These are phyloP conservation scores for Spongia lamella DNA, from an alignment of 37 sponge, comb jelly and placozoan genomes.

Conservation along the genomic window DNA sequence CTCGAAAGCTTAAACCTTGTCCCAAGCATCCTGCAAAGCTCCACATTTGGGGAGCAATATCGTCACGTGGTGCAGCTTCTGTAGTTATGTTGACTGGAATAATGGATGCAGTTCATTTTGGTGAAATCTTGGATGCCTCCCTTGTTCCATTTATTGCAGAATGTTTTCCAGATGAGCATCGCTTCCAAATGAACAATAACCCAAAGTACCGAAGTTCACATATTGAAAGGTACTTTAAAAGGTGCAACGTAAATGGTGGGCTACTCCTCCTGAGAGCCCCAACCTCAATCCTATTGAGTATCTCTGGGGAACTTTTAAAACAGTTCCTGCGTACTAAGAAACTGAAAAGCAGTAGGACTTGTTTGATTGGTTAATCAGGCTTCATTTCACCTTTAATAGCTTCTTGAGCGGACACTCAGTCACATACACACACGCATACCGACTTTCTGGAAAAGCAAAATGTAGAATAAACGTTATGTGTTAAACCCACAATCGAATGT, in stretches of 20 bases:
- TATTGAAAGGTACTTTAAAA: background rate
- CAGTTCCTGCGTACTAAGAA: background rate
- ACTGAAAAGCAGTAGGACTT: too few species aligned
- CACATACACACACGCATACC: too few species aligned
- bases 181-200: conserved; percentile 33
- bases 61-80: conserved; percentile 19
- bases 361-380: too few species aligned
- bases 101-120: conserved; percentile 20
- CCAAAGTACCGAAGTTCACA: conserved; percentile 6
- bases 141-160: conserved; percentile 14
- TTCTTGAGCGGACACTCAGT: too few species aligned
- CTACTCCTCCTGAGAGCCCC: too few species aligned
- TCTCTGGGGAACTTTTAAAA: background rate
- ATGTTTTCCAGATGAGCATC: conserved; percentile 1
- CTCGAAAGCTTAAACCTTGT: conserved; percentile 34
- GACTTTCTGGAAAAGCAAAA: too few species aligned
- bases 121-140: conserved; percentile 18
- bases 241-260: conserved; percentile 3
- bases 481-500: too few species aligned
- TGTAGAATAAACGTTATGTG: too few species aligned
- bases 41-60: conserved; percentile 47
- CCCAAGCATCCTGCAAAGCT: too few species aligned
- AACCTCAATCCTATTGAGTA: conserved; percentile 10
- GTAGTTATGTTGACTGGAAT: conserved; percentile 49
- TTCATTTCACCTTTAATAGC: too few species aligned